Base-by-base conservation (phyloP, 2,888 invertebrate species). In the Atherix ibis region DNA sequence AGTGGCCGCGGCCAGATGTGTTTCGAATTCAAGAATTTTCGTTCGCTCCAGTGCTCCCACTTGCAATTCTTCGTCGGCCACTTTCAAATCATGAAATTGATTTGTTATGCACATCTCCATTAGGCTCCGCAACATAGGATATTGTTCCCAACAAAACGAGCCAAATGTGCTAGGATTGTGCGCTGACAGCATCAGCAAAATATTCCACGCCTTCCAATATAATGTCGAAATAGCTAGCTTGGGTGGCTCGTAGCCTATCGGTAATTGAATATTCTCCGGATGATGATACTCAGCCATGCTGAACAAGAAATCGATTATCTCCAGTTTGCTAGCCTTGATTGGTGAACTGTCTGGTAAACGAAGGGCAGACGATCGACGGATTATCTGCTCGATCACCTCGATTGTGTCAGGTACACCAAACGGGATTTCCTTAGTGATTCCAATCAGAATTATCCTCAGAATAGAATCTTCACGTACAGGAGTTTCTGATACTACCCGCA, bases 31-130 rank as follows among this genome's bases (percentile, higher is more conserved):
- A 2, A 88, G 56, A 43, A 87, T 85, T 45, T 73, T 71, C 48
- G 81, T 79, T 40, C 76, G 76, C 55, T 87, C 87, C 16, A 79
- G 49, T 4, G 73, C 67, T 19, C 71, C 63, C n/a, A 57, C 58
- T 62, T 84, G 76, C 24, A 75, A 51, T 52, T 80, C 80, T 44
- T 76, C 73, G 3, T 67, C 63, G 36, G 66, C 64, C 32, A 73
- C 66, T 42, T 74, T 71, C 27, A 72, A 69, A 32, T 66, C 67
- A 31, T 49, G 48, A 37, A 58, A 54, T 38, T 61, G 62, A 77
- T 84, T 88, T 8, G 94, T 95, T 53, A 95, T 95, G 48, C 89
- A 88, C 78, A 89, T 89, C 65, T 95, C 94, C 72, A 95, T 91
- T 43, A 95, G 68, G 48, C 80, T 78, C 41, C 84, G 70, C 43